These are phyloP conservation scores for Lydus trimaculatus DNA, from an alignment of 2,888 invertebrate genomes.

Conservation along the genomic window DNA sequence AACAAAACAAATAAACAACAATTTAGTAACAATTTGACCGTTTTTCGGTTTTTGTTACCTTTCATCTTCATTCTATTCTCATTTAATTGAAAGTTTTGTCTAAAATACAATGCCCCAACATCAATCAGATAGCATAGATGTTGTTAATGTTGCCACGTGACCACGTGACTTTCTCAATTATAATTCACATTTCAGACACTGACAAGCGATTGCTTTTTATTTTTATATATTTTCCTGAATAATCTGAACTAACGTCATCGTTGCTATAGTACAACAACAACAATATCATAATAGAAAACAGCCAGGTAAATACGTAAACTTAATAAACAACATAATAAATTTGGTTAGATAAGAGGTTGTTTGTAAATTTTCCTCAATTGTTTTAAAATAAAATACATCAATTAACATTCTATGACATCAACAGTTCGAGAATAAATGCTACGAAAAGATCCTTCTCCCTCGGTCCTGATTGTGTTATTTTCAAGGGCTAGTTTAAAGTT, in stretches of 20 bases:
- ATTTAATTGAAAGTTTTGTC: not conserved
- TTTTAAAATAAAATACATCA: no score
- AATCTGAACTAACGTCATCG: not conserved
- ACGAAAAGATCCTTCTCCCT: no score
- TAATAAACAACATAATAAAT: no score
- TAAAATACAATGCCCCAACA: not conserved
- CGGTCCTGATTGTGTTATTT: no score
- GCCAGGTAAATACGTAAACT: not conserved
- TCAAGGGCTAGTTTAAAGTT: no score
- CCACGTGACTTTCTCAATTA: constrained; percentile 1
- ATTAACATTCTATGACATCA: no score
- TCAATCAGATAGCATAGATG: not conserved
- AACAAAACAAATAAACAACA: no score
- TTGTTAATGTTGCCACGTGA: not conserved
- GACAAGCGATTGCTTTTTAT: not conserved
- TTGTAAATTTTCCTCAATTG: no score
- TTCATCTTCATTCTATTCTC: not conserved
- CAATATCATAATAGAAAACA: not conserved
- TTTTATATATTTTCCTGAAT: not conserved
- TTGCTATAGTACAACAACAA: not conserved
- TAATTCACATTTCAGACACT: not conserved
- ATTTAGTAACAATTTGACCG: no score
- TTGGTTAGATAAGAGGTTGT: no score
- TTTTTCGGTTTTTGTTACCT: not conserved
- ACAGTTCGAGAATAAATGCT: no score